Conservation (phyloP, 2,113 vertebrate species). For the Tympanuchus pallidicinctus region DNA sequence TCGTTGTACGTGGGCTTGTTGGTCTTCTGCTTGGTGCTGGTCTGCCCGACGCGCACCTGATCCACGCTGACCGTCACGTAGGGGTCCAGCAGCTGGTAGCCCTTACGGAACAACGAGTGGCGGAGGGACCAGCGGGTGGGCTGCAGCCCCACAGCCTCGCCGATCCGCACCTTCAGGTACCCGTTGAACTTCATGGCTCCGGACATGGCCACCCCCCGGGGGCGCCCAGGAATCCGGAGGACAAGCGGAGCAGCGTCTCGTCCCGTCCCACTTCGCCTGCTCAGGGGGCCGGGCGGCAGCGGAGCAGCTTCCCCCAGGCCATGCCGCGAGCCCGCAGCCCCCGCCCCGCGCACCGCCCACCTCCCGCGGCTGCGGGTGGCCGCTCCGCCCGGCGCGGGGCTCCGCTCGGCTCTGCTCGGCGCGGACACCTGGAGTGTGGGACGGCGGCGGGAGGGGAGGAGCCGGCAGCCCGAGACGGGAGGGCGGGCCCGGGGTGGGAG, state of each 20-base stretch:
- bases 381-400: not conserved
- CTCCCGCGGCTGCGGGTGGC: not conserved
- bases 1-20: conserved; percentile 96
- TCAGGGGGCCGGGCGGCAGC: conserved; percentile 28
- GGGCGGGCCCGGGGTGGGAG: too few relatives aligned
- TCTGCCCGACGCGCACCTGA: conserved; percentile 92
- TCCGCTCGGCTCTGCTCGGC: not conserved
- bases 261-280: not conserved
- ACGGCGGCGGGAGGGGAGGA: not conserved
- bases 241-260: not conserved
- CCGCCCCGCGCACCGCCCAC: not conserved
- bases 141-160: conserved; percentile 93
- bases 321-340: not conserved
- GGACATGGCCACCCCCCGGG: conserved; percentile 66
- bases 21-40: conserved; percentile 94
- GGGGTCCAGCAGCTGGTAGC: conserved; percentile 87
- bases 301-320: not conserved
- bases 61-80: conserved; percentile 97
- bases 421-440: not conserved
- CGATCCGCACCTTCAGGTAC: conserved; percentile 91
- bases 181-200: conserved; percentile 94
- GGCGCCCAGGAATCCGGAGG: not conserved
- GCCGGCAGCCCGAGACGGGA: too few relatives aligned
- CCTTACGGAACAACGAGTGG: conserved; percentile 91
- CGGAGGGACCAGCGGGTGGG: conserved; percentile 91